Conservation (phyloP, 2,888 invertebrate genomes). For the Oscheius sp. region DNA sequence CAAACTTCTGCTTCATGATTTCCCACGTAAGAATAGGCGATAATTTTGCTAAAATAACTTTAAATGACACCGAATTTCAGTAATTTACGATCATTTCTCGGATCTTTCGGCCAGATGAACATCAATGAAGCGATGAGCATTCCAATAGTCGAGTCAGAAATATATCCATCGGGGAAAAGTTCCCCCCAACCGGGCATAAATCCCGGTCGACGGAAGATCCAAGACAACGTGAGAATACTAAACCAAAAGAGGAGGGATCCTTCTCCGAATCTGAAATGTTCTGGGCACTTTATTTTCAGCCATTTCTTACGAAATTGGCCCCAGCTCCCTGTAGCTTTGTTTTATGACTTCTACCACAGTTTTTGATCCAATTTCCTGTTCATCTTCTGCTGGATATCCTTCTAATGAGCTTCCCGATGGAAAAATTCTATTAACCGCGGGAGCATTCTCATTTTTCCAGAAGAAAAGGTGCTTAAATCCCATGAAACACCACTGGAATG, state of each 20-base stretch:
- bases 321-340: neutral
- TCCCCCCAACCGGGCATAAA: conserved; percentile 36
- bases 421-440: too few relatives aligned
- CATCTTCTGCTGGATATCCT: neutral
- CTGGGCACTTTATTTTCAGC: neutral
- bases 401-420: too few relatives aligned
- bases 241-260: conserved; percentile 29
- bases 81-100: neutral
- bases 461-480: conserved; percentile 17
- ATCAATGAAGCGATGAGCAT: conserved; percentile 45
- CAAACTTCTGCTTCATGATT: conserved; percentile 49
- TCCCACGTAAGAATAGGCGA: conserved; percentile 53
- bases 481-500: conserved; percentile 11
- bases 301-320: conserved; percentile 10
- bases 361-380: neutral
- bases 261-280: conserved; percentile 24
- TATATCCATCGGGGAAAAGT: conserved; percentile 18
- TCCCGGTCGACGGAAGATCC: conserved; percentile 33
- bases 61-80: neutral
- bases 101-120: conserved; percentile 50
- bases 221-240: conserved; percentile 2
- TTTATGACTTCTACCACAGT: neutral
- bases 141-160: conserved; percentile 44
- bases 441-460: neutral
- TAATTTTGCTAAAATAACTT: conserved; percentile 1